Evolutionary conservation across 2,888 invertebrate species (phyloP).

Genomic region (Spodoptera exigua): DNA sequence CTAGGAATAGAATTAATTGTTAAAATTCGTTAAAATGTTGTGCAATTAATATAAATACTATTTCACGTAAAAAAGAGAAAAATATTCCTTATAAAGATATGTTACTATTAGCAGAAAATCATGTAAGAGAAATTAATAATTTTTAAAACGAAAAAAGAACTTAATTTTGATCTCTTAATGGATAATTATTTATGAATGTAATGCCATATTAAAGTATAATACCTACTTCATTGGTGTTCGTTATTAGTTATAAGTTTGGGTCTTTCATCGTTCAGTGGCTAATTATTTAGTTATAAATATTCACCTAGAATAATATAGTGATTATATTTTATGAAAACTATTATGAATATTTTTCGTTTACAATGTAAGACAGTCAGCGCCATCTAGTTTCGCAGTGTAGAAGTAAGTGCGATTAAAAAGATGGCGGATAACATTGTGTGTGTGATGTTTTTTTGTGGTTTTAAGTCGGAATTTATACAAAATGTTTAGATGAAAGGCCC

Average conservation of each 20-base stretch:
- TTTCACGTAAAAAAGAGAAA: too few species aligned
- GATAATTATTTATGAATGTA: constrained; percentile 85
- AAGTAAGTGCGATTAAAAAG: constrained; percentile 9
- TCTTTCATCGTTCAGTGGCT: constrained; percentile 41
- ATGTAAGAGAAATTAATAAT: constrained; percentile 58
- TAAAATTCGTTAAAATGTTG: too few species aligned
- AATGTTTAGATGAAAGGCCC: constrained; percentile 36
- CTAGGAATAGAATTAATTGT: too few species aligned
- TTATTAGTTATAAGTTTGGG: constrained; percentile 53
- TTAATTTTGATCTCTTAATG: constrained; percentile 86
- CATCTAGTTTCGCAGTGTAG: constrained; percentile 34
- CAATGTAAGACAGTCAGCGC: constrained; percentile 26
- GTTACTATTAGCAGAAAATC: constrained; percentile 37
- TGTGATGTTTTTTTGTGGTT: too few species aligned
- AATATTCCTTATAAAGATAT: constrained; percentile 37
- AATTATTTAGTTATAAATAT: neutral
- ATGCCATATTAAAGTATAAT: constrained; percentile 88
- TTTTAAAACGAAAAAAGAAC: constrained; percentile 60
- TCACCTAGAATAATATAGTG: neutral
- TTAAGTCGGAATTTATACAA: too few species aligned
- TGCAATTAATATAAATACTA: too few species aligned
- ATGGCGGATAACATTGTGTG: too few species aligned
- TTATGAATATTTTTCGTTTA: neutral
- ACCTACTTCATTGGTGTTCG: constrained; percentile 74
- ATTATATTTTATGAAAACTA: neutral